phyloP scores from a whole-genome alignment of 2,113 vertebrate genomes.

The Pelmatolapia mariae region DNA sequence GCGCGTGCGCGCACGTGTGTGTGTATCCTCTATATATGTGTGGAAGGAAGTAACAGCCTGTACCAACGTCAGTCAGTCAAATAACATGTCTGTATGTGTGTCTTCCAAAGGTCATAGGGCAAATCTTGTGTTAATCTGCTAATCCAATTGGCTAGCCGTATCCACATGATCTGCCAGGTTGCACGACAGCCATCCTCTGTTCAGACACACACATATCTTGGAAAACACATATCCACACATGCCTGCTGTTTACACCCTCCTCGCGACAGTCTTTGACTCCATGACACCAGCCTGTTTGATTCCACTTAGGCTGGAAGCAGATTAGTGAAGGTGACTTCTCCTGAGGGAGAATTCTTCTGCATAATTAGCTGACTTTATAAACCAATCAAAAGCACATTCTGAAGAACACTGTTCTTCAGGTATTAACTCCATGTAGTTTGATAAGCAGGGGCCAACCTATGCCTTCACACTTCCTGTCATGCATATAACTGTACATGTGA shows the following conservation, averaged over 20 bases:
- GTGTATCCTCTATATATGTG: neutral
- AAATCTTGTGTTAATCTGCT: constrained; percentile 71
- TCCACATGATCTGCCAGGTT: constrained; percentile 68
- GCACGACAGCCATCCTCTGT: constrained; percentile 40
- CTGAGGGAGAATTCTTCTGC: constrained; percentile 50
- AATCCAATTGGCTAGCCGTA: constrained; percentile 71
- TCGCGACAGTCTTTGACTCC: constrained; percentile 37
- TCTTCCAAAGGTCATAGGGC: constrained; percentile 63
- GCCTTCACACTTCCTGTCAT: constrained; percentile 22
- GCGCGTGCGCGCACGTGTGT: neutral
- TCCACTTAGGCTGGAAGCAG: constrained; percentile 58
- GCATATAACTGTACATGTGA: constrained; percentile 13
- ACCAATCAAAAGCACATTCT: constrained; percentile 70
- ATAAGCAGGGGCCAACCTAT: constrained; percentile 41
- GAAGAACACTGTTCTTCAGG: constrained; percentile 46
- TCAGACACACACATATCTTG: constrained; percentile 7
- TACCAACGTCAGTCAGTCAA: constrained; percentile 44
- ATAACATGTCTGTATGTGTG: constrained; percentile 50
- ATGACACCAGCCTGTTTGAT: constrained; percentile 51
- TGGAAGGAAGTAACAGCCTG: constrained; percentile 28
- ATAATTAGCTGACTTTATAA: constrained; percentile 74
- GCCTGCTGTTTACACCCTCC: neutral
- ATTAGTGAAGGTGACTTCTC: constrained; percentile 76
- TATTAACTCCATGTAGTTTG: constrained; percentile 63
- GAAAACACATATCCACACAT: neutral